Evolutionary conservation across 2,888 invertebrate genomes (phyloP), one percentile per base, ranked within the genome.

Genomic region (Cryptophagus acutangulus): DNA sequence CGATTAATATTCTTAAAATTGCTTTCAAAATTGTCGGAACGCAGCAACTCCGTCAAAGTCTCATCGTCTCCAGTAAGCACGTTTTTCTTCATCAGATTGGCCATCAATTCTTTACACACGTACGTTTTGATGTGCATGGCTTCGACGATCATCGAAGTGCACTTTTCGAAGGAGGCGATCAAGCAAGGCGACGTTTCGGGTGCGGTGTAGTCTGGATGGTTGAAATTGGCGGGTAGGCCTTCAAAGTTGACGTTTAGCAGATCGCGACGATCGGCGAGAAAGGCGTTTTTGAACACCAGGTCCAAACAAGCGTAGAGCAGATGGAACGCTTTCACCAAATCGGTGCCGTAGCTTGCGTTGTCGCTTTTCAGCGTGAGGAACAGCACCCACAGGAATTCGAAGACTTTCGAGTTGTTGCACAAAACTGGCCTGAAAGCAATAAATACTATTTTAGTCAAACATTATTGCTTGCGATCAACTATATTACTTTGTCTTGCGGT

Each of bases 261-360:
- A 67, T 94, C 94, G 58, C 76, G 78, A 48, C 91, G 75, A 59
- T 84, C 81, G 58, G 83, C 81, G 60, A 87, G 73, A 44, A 91
- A 75, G 20, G 89, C 88, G 72, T 95, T 95, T 43, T 79, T 78
- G 70, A 87, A 96, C 38, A 94, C 80, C 63, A 90, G 80, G 74
- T 99, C 96, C 52, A 94, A 78, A 66, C 92, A 89, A 42, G 91
- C 89, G 41, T 95, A 73, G 34, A 99, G 71, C 33, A 97, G 74
- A 70, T 96, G 94, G 64, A 88, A 93, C 49, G 92, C 94, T 64
- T 89, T 92, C 1, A 99, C 92, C 40, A 99, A 73, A 69, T 97
- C 96, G 63, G 93, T 88, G 33, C 87, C 86, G 16, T 90, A 87
- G 38, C 82, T 82, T 28, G 87, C 82, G 61, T 89, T 87, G 62